Conservation (phyloP, 2,888 invertebrate species). For the Dendrolimus houi region DNA sequence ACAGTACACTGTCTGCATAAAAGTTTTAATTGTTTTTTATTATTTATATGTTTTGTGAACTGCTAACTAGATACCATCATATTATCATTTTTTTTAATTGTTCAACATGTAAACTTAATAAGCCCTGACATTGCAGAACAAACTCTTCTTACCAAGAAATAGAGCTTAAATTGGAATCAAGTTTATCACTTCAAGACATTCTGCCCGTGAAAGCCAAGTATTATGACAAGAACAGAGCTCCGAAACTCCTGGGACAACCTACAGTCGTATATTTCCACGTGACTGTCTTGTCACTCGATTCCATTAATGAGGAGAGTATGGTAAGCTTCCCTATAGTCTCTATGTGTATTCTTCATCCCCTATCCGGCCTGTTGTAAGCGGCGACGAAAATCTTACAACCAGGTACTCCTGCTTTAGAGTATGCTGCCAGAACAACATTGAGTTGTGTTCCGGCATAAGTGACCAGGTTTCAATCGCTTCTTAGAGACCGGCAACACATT, state of each 20-base stretch:
- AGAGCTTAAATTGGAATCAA: slow-evolving; percentile 57
- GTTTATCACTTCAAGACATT: slow-evolving; percentile 88
- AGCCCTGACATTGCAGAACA: slow-evolving; percentile 37
- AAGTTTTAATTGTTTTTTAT: no score
- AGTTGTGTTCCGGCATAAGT: no score
- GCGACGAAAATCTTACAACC: no score
- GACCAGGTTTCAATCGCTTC: no score
- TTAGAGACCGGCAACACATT: no score
- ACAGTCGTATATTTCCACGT: slow-evolving; percentile 94
- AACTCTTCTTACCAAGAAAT: slow-evolving; percentile 64
- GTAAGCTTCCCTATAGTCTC: slow-evolving; percentile 54
- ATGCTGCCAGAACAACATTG: no score
- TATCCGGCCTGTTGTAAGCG: no score
- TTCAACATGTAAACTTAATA: neutral
- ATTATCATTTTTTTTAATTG: neutral
- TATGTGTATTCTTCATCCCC: no score
- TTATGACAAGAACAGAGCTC: slow-evolving; percentile 93
- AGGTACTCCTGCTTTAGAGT: no score
- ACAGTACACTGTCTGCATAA: neutral
- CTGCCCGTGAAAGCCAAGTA: slow-evolving; percentile 89
- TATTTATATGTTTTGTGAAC: no score
- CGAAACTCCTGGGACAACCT: slow-evolving; percentile 89
- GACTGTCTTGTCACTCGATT: slow-evolving; percentile 92
- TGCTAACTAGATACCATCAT: neutral
- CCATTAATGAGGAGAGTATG: slow-evolving; percentile 98